Conservation (phyloP, 2,797 vertebrate species). For the Orestias chungarensis region DNA sequence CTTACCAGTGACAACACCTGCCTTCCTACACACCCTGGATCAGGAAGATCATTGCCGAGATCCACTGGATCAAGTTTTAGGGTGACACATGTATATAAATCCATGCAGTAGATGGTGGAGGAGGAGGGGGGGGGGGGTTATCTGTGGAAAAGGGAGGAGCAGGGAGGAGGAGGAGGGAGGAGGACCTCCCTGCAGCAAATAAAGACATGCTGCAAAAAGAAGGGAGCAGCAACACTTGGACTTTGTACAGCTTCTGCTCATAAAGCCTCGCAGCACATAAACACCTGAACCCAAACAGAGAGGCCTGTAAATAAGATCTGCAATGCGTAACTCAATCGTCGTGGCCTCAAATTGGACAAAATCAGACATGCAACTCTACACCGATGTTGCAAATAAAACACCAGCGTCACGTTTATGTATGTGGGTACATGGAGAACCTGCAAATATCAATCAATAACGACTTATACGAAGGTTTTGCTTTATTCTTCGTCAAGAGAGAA, state of each 20-base stretch:
- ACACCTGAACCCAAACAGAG: conserved; percentile 62
- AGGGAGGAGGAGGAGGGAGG: conserved; percentile 42
- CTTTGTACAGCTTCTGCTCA: conserved; percentile 13
- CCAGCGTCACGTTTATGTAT: too few relatives aligned
- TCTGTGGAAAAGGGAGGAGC: conserved; percentile 17
- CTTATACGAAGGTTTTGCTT: conserved; percentile 1
- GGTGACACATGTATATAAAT: conserved; percentile 44
- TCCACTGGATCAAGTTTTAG: conserved; percentile 18
- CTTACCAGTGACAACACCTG: conserved; percentile 51
- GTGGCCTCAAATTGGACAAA: background rate
- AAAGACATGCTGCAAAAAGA: conserved; percentile 43
- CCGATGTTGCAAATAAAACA: background rate
- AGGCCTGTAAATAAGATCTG: conserved; percentile 70
- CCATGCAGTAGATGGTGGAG: conserved; percentile 15
- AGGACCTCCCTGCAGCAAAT: conserved; percentile 71
- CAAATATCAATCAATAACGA: background rate
- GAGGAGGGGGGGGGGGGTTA: background rate
- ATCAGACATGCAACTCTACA: background rate
- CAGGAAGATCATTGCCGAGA: conserved; percentile 24
- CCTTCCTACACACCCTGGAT: conserved; percentile 48
- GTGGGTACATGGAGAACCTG: conserved; percentile 23
- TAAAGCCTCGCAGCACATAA: conserved; percentile 44
- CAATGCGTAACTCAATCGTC: conserved; percentile 75
- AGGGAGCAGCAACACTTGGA: conserved; percentile 51
- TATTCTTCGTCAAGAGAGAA: background rate